Percentiles rank a stretch among this genome's conserved stretches.
Evolutionary conservation across 1,140 invertebrate genomes (phyloP).

Genomic region (Arctopsyche grandis): DNA sequence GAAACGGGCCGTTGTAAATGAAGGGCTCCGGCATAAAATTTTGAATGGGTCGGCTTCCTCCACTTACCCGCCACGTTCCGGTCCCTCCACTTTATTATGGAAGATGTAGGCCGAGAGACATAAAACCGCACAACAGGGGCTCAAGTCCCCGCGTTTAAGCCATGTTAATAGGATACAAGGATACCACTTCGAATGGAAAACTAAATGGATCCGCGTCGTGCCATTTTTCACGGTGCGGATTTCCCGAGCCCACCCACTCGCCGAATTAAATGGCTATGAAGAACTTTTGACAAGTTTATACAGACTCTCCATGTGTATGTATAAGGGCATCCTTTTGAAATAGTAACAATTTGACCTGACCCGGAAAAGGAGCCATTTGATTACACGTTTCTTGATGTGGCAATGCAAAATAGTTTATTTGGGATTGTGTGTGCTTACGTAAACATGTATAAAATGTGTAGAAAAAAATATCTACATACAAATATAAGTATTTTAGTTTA

Average conservation of each 20-base stretch:
- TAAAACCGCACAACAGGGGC: constrained; percentile 9
- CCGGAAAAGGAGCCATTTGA: too few relatives aligned
- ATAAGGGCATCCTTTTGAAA: neutral
- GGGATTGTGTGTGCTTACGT: neutral
- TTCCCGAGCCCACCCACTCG: neutral
- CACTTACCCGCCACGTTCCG: constrained; percentile 24
- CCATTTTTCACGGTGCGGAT: constrained; percentile 28
- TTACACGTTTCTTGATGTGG: too few relatives aligned
- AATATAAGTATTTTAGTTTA: neutral
- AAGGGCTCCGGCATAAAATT: constrained; percentile 18
- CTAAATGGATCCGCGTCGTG: constrained; percentile 23
- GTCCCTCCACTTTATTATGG: constrained; percentile 35
- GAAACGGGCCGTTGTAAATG: neutral
- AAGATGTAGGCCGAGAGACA: constrained; percentile 27
- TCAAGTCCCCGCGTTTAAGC: constrained; percentile 27
- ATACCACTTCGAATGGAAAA: constrained; percentile 30
- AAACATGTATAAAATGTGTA: neutral
- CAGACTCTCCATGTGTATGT: neutral
- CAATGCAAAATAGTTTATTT: too few relatives aligned
- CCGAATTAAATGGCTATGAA: neutral
- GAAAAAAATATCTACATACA: neutral
- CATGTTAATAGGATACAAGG: constrained; percentile 37
- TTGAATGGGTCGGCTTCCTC: constrained; percentile 35
- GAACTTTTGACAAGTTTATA: constrained; percentile 18
- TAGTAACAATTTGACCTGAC: too few relatives aligned